phyloP scores from a whole-genome alignment of 2,797 vertebrate species.

The Telmatherina bonti region DNA sequence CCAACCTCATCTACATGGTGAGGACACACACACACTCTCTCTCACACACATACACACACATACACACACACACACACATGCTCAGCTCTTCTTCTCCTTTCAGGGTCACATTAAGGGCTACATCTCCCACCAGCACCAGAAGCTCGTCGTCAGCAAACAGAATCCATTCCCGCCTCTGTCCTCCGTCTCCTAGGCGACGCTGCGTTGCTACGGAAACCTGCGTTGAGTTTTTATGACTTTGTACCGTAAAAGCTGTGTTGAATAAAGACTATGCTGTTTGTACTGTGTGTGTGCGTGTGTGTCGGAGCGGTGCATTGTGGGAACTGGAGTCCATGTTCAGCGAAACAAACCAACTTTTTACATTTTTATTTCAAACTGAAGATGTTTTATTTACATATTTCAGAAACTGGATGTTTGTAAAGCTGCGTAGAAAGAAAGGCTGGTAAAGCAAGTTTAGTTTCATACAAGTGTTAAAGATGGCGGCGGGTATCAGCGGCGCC shows the following conservation, averaged over 20 bases:
- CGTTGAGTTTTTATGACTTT: slow-evolving; percentile 10
- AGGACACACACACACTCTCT: background rate
- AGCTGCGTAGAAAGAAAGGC: background rate
- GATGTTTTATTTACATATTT: slow-evolving; percentile 6
- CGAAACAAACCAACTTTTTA: background rate
- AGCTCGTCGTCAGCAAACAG: slow-evolving; percentile 98
- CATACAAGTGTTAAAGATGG: slow-evolving; percentile 14
- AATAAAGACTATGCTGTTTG: slow-evolving; percentile 63
- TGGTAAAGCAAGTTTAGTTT: too few relatives aligned
- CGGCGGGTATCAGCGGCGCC: background rate
- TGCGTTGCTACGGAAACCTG: slow-evolving; percentile 9
- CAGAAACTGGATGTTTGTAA: background rate
- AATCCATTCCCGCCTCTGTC: slow-evolving; percentile 95
- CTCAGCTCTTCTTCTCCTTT: slow-evolving; percentile 17
- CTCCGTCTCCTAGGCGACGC: slow-evolving; percentile 81
- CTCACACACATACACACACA: background rate
- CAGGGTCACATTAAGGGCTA: slow-evolving; percentile 99
- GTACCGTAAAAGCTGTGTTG: slow-evolving; percentile 25
- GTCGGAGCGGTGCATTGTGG: slow-evolving; percentile 7
- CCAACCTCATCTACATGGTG: slow-evolving; percentile 98
- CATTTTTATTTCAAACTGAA: slow-evolving; percentile 3
- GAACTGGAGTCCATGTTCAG: slow-evolving; percentile 27
- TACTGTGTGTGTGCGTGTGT: background rate
- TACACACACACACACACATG: background rate
- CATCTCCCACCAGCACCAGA: slow-evolving; percentile 98